Conservation (phyloP, 2,113 vertebrate genomes). For the Mormyrus iriodes region DNA sequence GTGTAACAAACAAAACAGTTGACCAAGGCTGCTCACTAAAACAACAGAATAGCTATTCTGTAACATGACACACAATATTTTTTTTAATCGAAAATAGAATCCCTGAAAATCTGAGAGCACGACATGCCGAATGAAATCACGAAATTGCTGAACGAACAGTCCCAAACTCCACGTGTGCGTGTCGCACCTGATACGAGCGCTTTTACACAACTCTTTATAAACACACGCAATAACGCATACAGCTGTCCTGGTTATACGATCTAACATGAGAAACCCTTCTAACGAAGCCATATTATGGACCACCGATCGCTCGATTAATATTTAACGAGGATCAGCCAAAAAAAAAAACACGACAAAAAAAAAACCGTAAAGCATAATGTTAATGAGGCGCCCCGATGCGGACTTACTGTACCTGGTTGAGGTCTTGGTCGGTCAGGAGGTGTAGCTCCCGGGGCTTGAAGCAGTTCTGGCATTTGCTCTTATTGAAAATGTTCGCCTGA, state of each 20-base stretch:
- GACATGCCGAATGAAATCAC: background rate
- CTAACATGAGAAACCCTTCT: background rate
- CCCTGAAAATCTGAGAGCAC: background rate
- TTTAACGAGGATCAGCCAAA: background rate
- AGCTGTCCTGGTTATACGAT: background rate
- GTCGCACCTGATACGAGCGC: background rate
- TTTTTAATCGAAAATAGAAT: background rate
- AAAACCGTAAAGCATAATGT: background rate
- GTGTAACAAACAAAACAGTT: background rate
- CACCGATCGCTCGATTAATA: background rate
- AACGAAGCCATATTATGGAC: background rate
- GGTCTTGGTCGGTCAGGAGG: constrained; percentile 69
- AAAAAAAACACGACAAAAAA: background rate
- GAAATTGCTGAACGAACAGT: background rate
- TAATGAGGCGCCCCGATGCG: background rate
- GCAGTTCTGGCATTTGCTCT: constrained; percentile 78
- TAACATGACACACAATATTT: background rate
- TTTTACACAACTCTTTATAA: background rate
- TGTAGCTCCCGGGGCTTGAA: constrained; percentile 72
- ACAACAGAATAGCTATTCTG: background rate
- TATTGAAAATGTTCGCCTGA: constrained; percentile 75
- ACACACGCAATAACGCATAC: background rate
- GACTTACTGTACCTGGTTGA: constrained; percentile 58
- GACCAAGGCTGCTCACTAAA: background rate
- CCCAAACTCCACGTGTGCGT: background rate